Conservation (phyloP, 2,113 vertebrate genomes). For the Malaclemys terrapin region DNA sequence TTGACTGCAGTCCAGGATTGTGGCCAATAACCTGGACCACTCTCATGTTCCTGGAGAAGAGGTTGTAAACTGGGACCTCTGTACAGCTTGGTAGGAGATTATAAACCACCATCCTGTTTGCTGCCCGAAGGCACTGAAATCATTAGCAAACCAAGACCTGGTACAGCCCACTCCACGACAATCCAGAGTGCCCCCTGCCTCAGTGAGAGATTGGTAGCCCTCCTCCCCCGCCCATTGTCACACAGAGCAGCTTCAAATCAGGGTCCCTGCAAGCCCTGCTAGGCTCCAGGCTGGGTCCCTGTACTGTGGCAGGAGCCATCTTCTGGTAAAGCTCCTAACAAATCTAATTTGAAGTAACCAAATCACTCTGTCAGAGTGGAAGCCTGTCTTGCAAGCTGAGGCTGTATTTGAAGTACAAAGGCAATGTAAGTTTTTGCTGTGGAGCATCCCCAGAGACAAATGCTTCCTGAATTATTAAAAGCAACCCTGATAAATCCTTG, state of each 20-base stretch:
- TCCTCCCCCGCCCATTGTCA: not conserved
- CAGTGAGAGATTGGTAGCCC: not conserved
- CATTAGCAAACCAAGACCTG: not conserved
- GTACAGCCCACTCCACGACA: not conserved
- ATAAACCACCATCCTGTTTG: not conserved
- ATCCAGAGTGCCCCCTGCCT: not conserved
- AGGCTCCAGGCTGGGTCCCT: not conserved
- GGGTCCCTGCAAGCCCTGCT: not conserved
- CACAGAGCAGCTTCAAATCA: not conserved
- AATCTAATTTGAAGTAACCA: slow-evolving; percentile 39
- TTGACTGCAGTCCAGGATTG: not conserved
- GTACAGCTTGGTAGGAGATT: not conserved
- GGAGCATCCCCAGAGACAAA: slow-evolving; percentile 62
- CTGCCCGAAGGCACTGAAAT: not conserved
- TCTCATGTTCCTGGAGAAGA: not conserved
- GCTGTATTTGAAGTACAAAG: slow-evolving; percentile 53
- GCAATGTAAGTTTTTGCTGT: slow-evolving; percentile 48
- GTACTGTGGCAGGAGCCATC: not conserved
- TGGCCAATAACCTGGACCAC: not conserved
- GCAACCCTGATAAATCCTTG: slow-evolving; percentile 51
- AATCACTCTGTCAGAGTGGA: slow-evolving; percentile 51
- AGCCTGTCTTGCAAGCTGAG: slow-evolving; percentile 40
- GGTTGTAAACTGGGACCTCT: not conserved
- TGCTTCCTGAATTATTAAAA: slow-evolving; percentile 75
- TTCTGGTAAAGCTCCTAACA: not conserved